Evolutionary conservation across 1,140 invertebrate genomes (phyloP).

Genomic region (Pogonomyrmex barbatus): DNA sequence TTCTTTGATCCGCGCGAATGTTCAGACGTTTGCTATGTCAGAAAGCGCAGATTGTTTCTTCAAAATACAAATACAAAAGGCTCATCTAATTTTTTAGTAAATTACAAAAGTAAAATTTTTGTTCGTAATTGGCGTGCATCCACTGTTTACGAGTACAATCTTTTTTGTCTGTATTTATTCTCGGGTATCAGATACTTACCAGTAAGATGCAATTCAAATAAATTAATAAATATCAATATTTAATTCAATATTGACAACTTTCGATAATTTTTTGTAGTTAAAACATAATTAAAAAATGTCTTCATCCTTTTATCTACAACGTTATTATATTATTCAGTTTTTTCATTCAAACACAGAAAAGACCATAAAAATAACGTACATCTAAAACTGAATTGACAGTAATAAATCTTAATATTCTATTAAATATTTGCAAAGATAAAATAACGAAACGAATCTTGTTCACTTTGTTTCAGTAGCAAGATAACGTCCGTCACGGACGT

Average conservation of each 20-base stretch:
- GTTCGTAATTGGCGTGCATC: not conserved
- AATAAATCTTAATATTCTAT: not conserved
- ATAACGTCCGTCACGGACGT: constrained; percentile 4
- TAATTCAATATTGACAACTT: not conserved
- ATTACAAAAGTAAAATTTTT: constrained; percentile 8
- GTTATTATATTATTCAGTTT: not conserved
- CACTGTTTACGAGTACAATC: not conserved
- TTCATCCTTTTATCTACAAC: not conserved
- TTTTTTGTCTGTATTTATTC: not conserved
- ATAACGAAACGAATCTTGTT: constrained; percentile 11
- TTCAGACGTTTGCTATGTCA: not conserved
- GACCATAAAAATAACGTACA: not conserved
- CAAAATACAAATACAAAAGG: not conserved
- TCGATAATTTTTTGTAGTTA: not conserved
- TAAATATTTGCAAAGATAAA: not conserved
- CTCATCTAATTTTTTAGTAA: not conserved
- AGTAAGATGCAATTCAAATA: not conserved
- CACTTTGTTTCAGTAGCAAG: not conserved
- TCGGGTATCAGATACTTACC: not conserved
- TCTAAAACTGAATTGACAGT: not conserved
- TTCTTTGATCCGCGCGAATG: not conserved
- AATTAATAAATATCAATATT: not conserved
- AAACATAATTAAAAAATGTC: not conserved
- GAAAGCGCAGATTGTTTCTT: not conserved
- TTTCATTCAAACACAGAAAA: not conserved